These are phyloP conservation scores for Aspidiotus destructor DNA, from an alignment of 2,888 invertebrate genomes.

Conservation along the genomic window DNA sequence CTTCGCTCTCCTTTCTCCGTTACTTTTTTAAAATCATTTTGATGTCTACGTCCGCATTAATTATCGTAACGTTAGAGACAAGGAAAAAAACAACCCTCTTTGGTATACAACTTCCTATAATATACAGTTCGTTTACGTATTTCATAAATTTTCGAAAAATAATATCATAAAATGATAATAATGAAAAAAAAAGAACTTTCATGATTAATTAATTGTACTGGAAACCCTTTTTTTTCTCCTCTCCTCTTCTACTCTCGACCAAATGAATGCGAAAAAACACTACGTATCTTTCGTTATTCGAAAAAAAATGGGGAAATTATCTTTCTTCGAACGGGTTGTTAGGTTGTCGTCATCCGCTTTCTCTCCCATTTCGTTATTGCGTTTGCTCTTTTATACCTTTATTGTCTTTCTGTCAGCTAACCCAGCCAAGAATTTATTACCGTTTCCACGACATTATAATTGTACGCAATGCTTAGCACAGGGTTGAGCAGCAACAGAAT, in stretches of 20 bases:
- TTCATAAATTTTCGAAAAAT: slow-evolving; percentile 15
- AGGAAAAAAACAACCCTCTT: slow-evolving; percentile 30
- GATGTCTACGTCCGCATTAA: slow-evolving; percentile 30
- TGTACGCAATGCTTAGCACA: not conserved
- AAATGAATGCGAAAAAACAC: slow-evolving; percentile 8
- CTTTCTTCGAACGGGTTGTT: slow-evolving; percentile 8
- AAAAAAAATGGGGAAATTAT: slow-evolving; percentile 15
- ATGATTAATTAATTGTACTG: slow-evolving; percentile 32
- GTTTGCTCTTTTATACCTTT: not conserved
- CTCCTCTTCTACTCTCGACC: not conserved
- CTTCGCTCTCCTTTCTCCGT: not conserved
- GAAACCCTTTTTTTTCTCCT: slow-evolving; percentile 22
- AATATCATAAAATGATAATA: not conserved
- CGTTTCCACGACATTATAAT: not conserved
- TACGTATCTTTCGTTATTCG: slow-evolving; percentile 12
- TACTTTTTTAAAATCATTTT: slow-evolving; percentile 17
- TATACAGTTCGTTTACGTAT: slow-evolving; percentile 20
- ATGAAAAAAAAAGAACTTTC: slow-evolving; percentile 27
- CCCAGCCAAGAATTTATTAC: not conserved
- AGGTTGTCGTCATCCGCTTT: not conserved
- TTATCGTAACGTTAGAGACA: slow-evolving; percentile 5
- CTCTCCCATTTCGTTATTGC: not conserved
- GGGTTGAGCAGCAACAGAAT: not conserved
- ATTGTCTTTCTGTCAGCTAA: not conserved
- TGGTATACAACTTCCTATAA: slow-evolving; percentile 23